Conservation (phyloP, 37 sponge, comb jelly and placozoan species). For the Ephydatia muelleri region DNA sequence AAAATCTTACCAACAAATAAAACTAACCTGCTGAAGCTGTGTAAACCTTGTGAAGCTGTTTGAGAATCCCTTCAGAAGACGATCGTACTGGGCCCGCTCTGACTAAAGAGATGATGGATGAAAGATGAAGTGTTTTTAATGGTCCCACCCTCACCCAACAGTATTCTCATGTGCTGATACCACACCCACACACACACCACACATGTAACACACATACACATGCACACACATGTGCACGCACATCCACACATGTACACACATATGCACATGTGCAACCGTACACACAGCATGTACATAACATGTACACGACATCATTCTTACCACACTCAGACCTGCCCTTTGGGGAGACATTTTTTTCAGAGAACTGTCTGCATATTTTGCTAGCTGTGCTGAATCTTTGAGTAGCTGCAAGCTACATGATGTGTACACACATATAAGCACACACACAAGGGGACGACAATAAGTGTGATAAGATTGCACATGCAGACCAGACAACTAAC, state of each 20-base stretch:
- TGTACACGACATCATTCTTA: conserved; percentile 25
- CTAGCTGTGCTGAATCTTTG: conserved; percentile 60
- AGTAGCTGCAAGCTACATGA: conserved; percentile 44
- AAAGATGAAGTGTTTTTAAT: no score
- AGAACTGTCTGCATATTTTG: conserved; percentile 57
- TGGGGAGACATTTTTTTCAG: conserved; percentile 42
- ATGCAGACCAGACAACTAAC: background rate
- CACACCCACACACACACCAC: background rate
- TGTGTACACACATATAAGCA: background rate
- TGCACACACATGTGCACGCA: background rate
- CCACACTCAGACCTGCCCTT: background rate
- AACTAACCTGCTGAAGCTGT: conserved; percentile 49
- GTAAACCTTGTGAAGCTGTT: conserved; percentile 35
- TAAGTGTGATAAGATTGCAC: background rate
- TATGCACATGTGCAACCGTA: background rate
- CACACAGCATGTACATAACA: no score
- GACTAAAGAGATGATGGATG: conserved; percentile 18
- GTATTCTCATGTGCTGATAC: background rate
- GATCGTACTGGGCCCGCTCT: conserved; percentile 39
- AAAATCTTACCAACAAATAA: no score
- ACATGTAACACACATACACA: background rate
- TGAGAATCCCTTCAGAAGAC: conserved; percentile 43
- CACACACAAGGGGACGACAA: background rate
- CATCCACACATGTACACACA: background rate
- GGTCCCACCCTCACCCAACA: background rate